A percentile compares a stretch with the other conserved stretches of the same genome.
Evolutionary conservation across 1,140 invertebrate genomes (phyloP).

Genomic region (Cherax quadricarinatus): DNA sequence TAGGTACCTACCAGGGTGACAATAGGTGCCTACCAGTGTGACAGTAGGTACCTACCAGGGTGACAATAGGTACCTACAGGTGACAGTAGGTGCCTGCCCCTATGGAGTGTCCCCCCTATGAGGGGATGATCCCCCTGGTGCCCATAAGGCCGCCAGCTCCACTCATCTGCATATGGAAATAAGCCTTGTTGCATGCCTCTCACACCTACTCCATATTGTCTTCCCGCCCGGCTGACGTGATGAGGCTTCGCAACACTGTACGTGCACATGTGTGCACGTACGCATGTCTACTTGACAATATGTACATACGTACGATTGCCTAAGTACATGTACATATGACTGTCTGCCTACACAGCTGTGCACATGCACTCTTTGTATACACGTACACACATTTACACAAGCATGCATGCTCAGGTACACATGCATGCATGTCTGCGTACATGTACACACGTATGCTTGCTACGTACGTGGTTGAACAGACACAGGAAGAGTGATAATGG

Average conservation of each 20-base stretch:
- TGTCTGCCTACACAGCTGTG: neutral
- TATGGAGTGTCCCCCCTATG: neutral
- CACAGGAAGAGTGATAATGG: too few relatives aligned
- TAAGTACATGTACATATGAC: neutral
- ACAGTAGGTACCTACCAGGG: too few relatives aligned
- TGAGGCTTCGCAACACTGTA: slow-evolving; percentile 20
- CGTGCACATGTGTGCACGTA: neutral
- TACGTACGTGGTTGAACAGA: too few relatives aligned
- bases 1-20: neutral
- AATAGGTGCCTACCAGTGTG: neutral
- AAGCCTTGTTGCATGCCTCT: slow-evolving; percentile 67
- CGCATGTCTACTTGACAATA: neutral
- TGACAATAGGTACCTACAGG: neutral
- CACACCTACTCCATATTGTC: slow-evolving; percentile 67
- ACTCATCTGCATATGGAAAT: slow-evolving; percentile 71
- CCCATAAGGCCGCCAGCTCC: slow-evolving; percentile 62
- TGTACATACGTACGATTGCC: neutral
- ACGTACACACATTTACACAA: too few relatives aligned
- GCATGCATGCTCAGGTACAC: too few relatives aligned
- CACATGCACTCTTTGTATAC: too few relatives aligned
- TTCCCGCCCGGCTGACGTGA: slow-evolving; percentile 20
- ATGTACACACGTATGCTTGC: too few relatives aligned
- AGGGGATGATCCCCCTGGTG: slow-evolving; percentile 2
- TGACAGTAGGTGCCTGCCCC: too few relatives aligned
- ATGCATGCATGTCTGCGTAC: too few relatives aligned